These are phyloP conservation scores for Antechinus flavipes DNA, from an alignment of 2,113 vertebrate species.

Conservation along the genomic window DNA sequence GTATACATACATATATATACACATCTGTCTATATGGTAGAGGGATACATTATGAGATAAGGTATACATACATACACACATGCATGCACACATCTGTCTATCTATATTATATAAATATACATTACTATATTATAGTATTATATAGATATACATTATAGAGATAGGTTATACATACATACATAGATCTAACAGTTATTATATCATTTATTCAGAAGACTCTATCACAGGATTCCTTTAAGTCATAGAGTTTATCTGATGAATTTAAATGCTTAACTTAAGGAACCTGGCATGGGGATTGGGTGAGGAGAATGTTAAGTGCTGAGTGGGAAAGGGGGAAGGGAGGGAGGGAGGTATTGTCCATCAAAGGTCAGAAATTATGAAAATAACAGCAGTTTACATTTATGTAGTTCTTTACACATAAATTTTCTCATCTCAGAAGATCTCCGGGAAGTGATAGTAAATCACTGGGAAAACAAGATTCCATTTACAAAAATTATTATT, in stretches of 20 bases:
- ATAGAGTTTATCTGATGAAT: background rate
- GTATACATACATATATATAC: no score
- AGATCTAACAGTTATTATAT: background rate
- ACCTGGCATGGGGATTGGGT: background rate
- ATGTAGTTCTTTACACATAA: background rate
- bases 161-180: background rate
- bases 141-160: background rate
- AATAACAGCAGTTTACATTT: background rate
- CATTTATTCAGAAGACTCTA: background rate
- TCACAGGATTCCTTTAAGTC: slow-evolving; percentile 1
- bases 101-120: no score
- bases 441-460: slow-evolving; percentile 4
- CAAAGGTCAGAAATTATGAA: slow-evolving; percentile 6
- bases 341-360: background rate
- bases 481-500: slow-evolving; percentile 7
- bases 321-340: background rate
- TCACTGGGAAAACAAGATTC: background rate
- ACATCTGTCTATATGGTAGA: no score
- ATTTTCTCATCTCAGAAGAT: background rate
- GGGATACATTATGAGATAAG: no score
- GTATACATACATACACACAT: background rate
- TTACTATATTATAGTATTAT: no score
- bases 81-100: background rate
- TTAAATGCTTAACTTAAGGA: background rate
- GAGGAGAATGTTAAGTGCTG: background rate